Percentiles rank a stretch among this genome's conserved stretches.
Conservation (phyloP, 2,888 invertebrate species). For the Flexamia atlantica region DNA sequence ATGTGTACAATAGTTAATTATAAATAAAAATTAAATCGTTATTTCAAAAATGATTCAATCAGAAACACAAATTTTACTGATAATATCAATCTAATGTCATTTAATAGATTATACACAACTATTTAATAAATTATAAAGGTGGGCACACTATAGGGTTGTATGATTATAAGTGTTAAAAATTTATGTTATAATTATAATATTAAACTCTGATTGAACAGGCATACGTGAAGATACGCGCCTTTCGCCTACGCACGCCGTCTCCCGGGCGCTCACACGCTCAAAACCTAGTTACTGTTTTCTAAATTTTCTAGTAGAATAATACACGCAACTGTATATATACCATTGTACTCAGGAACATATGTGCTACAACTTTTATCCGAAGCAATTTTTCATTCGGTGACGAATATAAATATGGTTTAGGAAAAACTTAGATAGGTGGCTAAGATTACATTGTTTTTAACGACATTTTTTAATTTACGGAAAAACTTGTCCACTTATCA, state of each 20-base stretch:
- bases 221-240: conserved; percentile 1
- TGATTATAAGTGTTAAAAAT: not conserved
- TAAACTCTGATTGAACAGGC: not conserved
- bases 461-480: not conserved
- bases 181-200: not conserved
- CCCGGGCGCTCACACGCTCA: not conserved
- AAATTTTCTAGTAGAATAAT: not conserved
- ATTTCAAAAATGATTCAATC: not conserved
- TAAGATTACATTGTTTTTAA: not conserved
- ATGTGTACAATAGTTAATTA: not conserved
- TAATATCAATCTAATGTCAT: not conserved
- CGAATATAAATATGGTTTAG: not conserved
- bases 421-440: conserved; percentile 9
- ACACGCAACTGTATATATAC: conserved; percentile 7
- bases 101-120: not conserved
- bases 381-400: not conserved
- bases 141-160: not conserved
- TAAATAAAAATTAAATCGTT: not conserved
- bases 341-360: not conserved
- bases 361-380: not conserved
- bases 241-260: not conserved
- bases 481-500: not conserved
- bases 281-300: not conserved
- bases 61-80: not conserved
- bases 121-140: not conserved